A percentile compares a stretch with the other conserved stretches of the same genome.
Conservation (phyloP, 2,888 invertebrate genomes). For the Myathropa florea region DNA sequence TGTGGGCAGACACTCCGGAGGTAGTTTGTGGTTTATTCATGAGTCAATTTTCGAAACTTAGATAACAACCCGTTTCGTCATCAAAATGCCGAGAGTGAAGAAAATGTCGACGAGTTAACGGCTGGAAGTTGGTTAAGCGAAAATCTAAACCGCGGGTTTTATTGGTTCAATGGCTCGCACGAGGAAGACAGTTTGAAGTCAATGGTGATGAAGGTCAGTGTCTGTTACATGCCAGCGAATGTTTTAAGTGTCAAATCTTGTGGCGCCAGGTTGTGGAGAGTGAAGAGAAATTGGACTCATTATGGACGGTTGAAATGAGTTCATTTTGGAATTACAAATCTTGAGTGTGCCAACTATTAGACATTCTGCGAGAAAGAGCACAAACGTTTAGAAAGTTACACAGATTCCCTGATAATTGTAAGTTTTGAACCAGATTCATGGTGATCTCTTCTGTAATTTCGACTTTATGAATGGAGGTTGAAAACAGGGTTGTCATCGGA, state of each 20-base stretch:
- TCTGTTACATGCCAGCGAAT: neutral
- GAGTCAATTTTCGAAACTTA: neutral
- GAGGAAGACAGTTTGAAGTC: neutral
- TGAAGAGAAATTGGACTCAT: neutral
- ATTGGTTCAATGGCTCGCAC: neutral
- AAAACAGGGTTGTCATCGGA: no score
- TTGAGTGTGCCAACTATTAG: neutral
- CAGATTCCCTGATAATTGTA: neutral
- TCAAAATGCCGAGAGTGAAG: neutral
- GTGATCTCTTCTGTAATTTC: no score
- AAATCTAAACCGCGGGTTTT: neutral
- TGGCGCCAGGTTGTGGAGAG: neutral
- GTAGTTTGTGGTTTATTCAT: neutral
- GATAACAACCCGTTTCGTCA: neutral
- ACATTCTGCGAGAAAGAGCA: neutral
- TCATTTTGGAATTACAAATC: neutral
- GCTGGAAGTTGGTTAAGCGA: neutral
- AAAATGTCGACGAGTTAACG: neutral
- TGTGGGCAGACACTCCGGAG: neutral
- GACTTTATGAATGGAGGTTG: no score
- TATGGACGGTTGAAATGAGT: neutral
- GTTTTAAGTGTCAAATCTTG: neutral
- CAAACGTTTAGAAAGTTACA: neutral
- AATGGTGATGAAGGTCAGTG: neutral
- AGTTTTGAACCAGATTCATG: neutral